phyloP scores from a whole-genome alignment of 2,797 vertebrate genomes.

The Lacerta viridis region DNA sequence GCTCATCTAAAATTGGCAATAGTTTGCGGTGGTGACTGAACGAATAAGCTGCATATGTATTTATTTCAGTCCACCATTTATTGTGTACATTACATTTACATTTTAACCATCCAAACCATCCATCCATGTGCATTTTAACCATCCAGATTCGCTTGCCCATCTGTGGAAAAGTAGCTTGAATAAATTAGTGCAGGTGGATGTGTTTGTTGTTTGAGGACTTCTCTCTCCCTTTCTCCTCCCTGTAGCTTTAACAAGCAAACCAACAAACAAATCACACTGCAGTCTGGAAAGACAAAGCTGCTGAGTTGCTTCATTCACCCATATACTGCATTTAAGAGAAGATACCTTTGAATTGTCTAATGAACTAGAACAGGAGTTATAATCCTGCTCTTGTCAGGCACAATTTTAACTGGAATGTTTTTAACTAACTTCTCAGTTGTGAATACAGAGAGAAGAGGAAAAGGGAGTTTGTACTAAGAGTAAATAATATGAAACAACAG shows the following conservation, averaged over 20 bases:
- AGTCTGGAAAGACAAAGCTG: neutral
- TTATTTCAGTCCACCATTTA: neutral
- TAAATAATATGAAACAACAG: slow-evolving; percentile 37
- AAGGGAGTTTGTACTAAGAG: slow-evolving; percentile 22
- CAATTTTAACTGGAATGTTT: slow-evolving; percentile 17
- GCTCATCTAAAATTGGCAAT: neutral
- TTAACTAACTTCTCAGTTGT: slow-evolving; percentile 33
- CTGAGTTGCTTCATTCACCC: slow-evolving; percentile 10
- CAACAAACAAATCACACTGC: neutral
- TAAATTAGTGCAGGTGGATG: neutral
- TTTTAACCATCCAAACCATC: neutral
- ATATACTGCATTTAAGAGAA: slow-evolving; percentile 19
- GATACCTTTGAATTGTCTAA: neutral
- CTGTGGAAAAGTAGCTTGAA: slow-evolving; percentile 20
- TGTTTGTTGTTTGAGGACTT: neutral
- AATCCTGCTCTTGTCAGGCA: slow-evolving; percentile 27
- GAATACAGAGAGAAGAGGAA: neutral
- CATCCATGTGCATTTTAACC: neutral
- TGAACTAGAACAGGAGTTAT: slow-evolving; percentile 29
- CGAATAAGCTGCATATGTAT: neutral
- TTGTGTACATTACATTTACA: no score
- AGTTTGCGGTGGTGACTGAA: neutral
- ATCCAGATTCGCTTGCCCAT: neutral
- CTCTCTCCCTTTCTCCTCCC: neutral
- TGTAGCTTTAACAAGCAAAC: no score